A percentile compares a stretch with the other conserved stretches of the same genome.
Conservation (phyloP, 1,140 invertebrate genomes). For the Pentalonia nigronervosa region DNA sequence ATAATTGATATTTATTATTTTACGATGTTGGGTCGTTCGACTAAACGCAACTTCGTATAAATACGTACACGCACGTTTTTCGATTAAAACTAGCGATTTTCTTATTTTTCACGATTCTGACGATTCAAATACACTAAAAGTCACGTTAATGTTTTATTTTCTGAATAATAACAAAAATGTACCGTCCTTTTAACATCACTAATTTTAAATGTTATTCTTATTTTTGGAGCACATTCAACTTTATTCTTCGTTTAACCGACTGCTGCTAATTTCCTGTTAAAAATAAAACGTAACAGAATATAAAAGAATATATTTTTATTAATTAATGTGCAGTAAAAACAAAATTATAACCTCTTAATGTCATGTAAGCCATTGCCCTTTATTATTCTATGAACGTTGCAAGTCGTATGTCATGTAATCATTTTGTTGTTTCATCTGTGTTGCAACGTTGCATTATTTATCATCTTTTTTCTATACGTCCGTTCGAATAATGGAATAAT, state of each 20-base stretch:
- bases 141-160: background rate
- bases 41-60: background rate
- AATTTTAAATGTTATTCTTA: constrained; percentile 14
- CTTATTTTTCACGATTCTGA: background rate
- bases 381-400: no score
- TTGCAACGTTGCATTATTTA: background rate
- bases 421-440: constrained; percentile 12
- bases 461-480: background rate
- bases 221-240: constrained; percentile 26
- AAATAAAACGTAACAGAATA: background rate
- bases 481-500: background rate
- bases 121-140: background rate
- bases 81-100: background rate
- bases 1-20: constrained; percentile 10
- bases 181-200: background rate
- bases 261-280: background rate
- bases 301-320: constrained; percentile 18
- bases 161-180: background rate
- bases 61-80: background rate
- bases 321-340: constrained; percentile 23
- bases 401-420: no score
- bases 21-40: background rate
- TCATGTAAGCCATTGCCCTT: background rate
- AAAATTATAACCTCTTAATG: background rate
- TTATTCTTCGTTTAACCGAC: background rate